Evolutionary conservation across 2,888 invertebrate species (phyloP).

Genomic region (Tribolium freemani): DNA sequence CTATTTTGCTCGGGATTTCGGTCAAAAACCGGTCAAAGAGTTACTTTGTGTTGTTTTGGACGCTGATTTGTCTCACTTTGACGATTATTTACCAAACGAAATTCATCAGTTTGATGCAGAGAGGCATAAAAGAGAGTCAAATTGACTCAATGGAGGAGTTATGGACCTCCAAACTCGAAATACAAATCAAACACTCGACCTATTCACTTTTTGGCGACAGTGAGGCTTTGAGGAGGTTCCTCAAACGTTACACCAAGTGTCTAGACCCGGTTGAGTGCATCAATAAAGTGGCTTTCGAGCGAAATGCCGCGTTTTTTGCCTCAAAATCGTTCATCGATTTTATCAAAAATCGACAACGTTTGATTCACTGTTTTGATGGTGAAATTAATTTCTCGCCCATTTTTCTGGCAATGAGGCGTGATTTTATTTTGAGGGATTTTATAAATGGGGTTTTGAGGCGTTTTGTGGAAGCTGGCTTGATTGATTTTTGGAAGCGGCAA

Average conservation of each 20-base stretch:
- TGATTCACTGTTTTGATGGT: constrained; percentile 8
- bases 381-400: neutral
- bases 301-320: constrained; percentile 2
- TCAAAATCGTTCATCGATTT: neutral
- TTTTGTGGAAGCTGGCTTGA: constrained; percentile 7
- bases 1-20: constrained; percentile 5
- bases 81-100: neutral
- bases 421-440: constrained; percentile 6
- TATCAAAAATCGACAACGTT: neutral
- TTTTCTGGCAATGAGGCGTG: constrained; percentile 11
- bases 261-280: neutral
- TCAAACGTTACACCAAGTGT: neutral
- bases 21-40: neutral
- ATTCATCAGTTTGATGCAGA: constrained; percentile 8
- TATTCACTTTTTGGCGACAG: neutral
- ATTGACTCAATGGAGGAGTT: neutral
- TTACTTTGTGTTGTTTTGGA: neutral
- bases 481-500: constrained; percentile 6
- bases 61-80: neutral
- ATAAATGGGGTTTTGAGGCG: neutral
- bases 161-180: neutral
- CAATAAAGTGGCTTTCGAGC: neutral
- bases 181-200: constrained; percentile 2
- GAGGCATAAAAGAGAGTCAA: neutral
- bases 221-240: neutral